These are phyloP conservation scores for Epizoanthus ramosus DNA, from an alignment of 92 coral and sea anemone species.

Conservation along the genomic window DNA sequence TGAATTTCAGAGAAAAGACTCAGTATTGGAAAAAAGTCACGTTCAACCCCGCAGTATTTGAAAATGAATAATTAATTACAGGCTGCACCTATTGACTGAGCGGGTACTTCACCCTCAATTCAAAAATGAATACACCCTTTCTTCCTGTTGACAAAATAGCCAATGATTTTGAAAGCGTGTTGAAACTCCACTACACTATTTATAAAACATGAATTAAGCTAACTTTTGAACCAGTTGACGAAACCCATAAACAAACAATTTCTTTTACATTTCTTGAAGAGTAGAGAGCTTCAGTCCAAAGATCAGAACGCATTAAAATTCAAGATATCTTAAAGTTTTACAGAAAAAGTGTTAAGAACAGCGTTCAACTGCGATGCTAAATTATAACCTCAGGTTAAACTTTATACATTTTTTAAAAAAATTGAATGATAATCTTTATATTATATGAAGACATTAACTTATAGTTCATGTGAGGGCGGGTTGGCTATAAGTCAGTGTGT, in stretches of 20 bases:
- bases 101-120: neutral
- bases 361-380: neutral
- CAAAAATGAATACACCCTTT: neutral
- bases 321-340: no score
- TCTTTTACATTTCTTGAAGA: no score
- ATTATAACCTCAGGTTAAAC: constrained; percentile 1
- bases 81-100: neutral
- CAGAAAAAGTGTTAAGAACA: no score
- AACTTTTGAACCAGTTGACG: no score
- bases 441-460: neutral
- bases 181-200: no score
- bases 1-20: neutral
- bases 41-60: constrained; percentile 6
- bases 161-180: neutral
- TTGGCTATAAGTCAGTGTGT: constrained; percentile 10
- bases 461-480: neutral
- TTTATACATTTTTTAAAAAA: neutral
- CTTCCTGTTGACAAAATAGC: constrained; percentile 15
- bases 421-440: neutral
- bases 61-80: constrained; percentile 2
- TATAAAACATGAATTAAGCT: no score
- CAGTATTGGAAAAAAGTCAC: constrained; percentile 12
- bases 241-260: no score
- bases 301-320: no score
- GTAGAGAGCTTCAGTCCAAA: no score